Evolutionary conservation across 2,797 vertebrate genomes (phyloP).

Genomic region (Calcarius lapponicus): DNA sequence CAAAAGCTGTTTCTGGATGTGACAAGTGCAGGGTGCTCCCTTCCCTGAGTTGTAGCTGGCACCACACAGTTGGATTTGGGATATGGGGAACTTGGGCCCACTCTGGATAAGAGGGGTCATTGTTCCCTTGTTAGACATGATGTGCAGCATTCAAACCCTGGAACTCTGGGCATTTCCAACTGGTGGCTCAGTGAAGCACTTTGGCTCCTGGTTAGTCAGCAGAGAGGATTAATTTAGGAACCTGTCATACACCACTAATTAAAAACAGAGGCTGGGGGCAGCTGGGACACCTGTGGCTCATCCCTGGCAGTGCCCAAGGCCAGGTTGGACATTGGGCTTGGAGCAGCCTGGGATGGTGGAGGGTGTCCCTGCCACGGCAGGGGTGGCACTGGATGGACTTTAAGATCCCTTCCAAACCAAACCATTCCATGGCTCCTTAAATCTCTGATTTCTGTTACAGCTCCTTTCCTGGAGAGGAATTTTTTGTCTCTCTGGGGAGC

Average conservation of each 20-base stretch:
- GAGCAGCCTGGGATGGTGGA: not conserved
- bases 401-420: not conserved
- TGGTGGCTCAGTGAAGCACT: not conserved
- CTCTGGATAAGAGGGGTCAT: not conserved
- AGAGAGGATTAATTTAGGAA: conserved; percentile 36
- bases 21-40: not conserved
- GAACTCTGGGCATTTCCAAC: not conserved
- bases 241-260: not conserved
- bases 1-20: not conserved
- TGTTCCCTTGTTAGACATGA: not conserved
- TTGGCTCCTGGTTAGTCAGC: not conserved
- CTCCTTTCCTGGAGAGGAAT: not conserved
- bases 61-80: not conserved
- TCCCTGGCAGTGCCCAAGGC: not conserved
- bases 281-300: not conserved
- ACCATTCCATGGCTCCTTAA: not conserved
- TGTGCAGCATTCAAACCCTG: not conserved
- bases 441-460: not conserved
- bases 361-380: not conserved
- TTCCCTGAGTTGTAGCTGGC: not conserved
- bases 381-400: rapidly evolving
- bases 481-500: not conserved
- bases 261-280: not conserved
- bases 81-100: not conserved
- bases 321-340: rapidly evolving